Evolutionary conservation across 1,140 invertebrate genomes (phyloP), one percentile per base, ranked within the genome.

Genomic region (Drosophila baimaii): DNA sequence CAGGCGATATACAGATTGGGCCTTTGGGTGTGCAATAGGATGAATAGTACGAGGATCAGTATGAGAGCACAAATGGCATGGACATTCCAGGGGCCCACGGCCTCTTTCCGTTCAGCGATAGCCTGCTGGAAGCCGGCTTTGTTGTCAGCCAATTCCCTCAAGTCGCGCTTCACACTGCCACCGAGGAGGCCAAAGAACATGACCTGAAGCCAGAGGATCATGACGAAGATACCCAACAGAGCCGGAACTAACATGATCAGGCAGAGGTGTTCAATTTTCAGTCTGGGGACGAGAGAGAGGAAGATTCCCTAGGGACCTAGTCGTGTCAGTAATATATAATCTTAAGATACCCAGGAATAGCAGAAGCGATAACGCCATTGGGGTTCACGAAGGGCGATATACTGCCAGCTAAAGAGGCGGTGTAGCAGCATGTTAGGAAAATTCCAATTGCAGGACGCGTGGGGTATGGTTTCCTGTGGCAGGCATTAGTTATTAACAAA

Each of bases 371-470:
- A 0, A 7, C 0, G 6, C 21, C 29, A 25, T 86, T 86, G 6
- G 84, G 83, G 51, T 77, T 57, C 31, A 77, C 63, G 6, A 88
- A 47, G 7, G 72, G 63, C 0, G 83, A 88, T 1, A 68, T 2
- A 62, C 79, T 68, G 5, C 8, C 46, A 0, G 72, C 83, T 12
- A 89, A 12, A 0, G 39, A 54, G 27, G 77, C 8, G 7, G 64
- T 15, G 57, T 73, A 88, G 25, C 77, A 77, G 2, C 82, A 35
- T 1, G 80, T 71, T 5, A 88, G 17, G 19, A 29, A 88, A 33
- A 88, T 55, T 0, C 80, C 84, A 25, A 80, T 52, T 1, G 35
- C 83, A 29, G 80, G 68, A n/a, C 33, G 23, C 2, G 69, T 15
- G 0, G 83, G 84, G 72, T 89, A 89, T 1, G 54, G 69, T 15